phyloP scores from a whole-genome alignment of 2,888 invertebrate species.

The Endotricha flammealis region DNA sequence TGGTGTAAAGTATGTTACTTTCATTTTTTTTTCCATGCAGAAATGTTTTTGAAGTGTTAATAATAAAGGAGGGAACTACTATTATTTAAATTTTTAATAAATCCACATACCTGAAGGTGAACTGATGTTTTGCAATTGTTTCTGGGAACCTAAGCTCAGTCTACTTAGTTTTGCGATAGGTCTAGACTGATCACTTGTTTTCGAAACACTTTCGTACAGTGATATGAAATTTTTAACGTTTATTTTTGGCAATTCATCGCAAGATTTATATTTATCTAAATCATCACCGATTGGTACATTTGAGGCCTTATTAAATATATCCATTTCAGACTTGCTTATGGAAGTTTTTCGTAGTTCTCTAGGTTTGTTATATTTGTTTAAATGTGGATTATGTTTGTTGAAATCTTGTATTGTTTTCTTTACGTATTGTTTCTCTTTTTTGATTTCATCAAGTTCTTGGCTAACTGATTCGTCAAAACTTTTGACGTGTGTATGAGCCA shows the following conservation, averaged over 20 bases:
- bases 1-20: too few relatives aligned
- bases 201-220: constrained; percentile 61
- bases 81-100: neutral
- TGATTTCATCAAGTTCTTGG: constrained; percentile 9
- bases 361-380: constrained; percentile 26
- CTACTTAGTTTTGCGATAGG: constrained; percentile 32
- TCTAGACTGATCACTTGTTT: constrained; percentile 35
- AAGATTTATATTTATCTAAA: constrained; percentile 63
- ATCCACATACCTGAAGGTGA: constrained; percentile 47
- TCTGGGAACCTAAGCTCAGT: constrained; percentile 39
- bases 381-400: constrained; percentile 25
- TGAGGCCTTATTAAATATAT: constrained; percentile 60
- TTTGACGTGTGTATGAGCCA: constrained; percentile 33
- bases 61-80: constrained; percentile 2
- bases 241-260: constrained; percentile 63
- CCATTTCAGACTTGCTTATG: constrained; percentile 72
- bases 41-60: too few relatives aligned
- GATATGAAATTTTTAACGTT: constrained; percentile 66
- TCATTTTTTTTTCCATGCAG: too few relatives aligned
- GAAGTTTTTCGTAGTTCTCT: constrained; percentile 44
- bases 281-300: constrained; percentile 36
- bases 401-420: constrained; percentile 27
- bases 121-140: constrained; percentile 36
- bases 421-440: constrained; percentile 22
- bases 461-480: constrained; percentile 35